Evolutionary conservation across 2,797 vertebrate species (phyloP).

Genomic region (Liparis tanakae): DNA sequence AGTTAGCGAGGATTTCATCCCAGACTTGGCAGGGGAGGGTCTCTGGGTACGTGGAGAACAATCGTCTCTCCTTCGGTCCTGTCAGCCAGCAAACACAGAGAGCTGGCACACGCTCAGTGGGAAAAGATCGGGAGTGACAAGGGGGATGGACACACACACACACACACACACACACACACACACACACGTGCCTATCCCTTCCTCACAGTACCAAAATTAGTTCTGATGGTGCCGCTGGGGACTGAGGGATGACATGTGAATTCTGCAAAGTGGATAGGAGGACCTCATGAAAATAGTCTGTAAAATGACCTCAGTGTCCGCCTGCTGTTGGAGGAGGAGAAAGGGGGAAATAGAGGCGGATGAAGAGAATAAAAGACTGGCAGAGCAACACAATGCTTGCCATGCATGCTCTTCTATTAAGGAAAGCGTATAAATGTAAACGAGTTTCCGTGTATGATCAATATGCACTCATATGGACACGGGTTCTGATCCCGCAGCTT

Average conservation of each 20-base stretch:
- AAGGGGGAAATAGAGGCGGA: slow-evolving; percentile 26
- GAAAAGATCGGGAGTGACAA: slow-evolving; percentile 73
- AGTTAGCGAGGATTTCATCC: slow-evolving; percentile 76
- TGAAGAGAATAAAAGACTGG: slow-evolving; percentile 31
- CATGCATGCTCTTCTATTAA: slow-evolving; percentile 42
- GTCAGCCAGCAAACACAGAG: slow-evolving; percentile 81
- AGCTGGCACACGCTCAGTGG: slow-evolving; percentile 76
- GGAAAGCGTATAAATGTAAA: slow-evolving; percentile 21
- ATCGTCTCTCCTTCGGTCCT: slow-evolving; percentile 74
- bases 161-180: slow-evolving; percentile 31
- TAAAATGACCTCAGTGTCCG: slow-evolving; percentile 66
- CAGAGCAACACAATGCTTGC: slow-evolving; percentile 38
- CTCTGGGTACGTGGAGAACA: slow-evolving; percentile 77
- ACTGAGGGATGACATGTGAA: slow-evolving; percentile 67
- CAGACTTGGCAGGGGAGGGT: slow-evolving; percentile 79
- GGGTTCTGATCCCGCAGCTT: slow-evolving; percentile 35
- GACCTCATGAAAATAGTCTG: slow-evolving; percentile 67
- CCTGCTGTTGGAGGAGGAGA: slow-evolving; percentile 50
- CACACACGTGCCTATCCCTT: slow-evolving; percentile 47
- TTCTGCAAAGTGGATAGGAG: slow-evolving; percentile 66
- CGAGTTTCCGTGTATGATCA: slow-evolving; percentile 24
- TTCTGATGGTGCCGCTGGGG: slow-evolving; percentile 61
- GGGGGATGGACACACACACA: slow-evolving; percentile 52
- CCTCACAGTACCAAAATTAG: slow-evolving; percentile 59
- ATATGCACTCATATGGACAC: slow-evolving; percentile 35